Percentiles rank a stretch among this genome's conserved stretches.
Evolutionary conservation across 37 sponge, comb jelly and placozoan genomes (phyloP).

Genomic region (Mnemiopsis leidyi): DNA sequence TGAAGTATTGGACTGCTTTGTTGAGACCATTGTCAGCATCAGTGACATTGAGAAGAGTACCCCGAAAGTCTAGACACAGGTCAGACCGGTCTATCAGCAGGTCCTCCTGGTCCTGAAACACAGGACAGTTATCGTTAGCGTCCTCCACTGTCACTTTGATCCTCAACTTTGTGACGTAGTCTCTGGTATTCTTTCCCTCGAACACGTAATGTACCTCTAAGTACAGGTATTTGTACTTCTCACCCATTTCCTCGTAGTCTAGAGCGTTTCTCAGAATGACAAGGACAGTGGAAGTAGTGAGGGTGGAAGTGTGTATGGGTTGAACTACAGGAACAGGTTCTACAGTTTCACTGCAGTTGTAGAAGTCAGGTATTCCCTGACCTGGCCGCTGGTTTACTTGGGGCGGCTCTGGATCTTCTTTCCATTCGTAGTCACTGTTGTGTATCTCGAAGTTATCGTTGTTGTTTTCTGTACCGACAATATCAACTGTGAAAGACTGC

Average conservation of each 20-base stretch:
- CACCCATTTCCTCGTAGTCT: conserved; percentile 29
- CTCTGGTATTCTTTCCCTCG: not conserved
- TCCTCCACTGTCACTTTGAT: not conserved
- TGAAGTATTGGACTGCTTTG: conserved; percentile 3
- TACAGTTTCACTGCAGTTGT: conserved; percentile 4
- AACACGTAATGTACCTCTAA: not conserved
- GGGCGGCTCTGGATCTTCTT: conserved; percentile 1
- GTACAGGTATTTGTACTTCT: conserved; percentile 9
- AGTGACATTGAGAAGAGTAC: not conserved
- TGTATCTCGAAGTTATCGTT: conserved; percentile 50
- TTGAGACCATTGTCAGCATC: conserved; percentile 50
- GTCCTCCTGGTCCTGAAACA: not conserved
- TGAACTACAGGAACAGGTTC: not conserved
- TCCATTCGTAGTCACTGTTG: not conserved
- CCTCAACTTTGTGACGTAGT: not conserved
- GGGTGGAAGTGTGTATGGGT: not conserved
- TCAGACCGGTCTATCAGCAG: not conserved
- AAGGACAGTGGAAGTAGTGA: not conserved
- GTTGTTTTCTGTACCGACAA: not conserved
- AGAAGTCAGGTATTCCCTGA: not conserved
- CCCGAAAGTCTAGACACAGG: not conserved
- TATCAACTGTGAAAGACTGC: not conserved
- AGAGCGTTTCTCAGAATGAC: conserved; percentile 24
- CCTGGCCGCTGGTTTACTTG: conserved; percentile 17
- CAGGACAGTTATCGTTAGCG: conserved; percentile 56